Conservation (phyloP, 1,140 invertebrate species). For the Drosophila equinoxialis region DNA sequence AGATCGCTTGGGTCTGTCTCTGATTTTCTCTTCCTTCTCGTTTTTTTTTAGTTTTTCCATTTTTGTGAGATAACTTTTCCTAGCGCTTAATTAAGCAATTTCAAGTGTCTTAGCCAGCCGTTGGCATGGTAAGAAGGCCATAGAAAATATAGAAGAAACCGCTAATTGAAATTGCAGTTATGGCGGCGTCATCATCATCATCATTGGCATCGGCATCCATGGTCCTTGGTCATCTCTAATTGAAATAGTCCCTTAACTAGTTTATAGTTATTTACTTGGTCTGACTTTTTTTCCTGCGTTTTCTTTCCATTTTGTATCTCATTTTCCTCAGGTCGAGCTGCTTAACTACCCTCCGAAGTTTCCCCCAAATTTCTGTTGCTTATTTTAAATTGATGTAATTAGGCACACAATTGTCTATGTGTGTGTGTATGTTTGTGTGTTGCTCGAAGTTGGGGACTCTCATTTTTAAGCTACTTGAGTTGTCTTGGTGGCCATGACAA, state of each 20-base stretch:
- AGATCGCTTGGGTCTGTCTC: background rate
- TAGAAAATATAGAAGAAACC: conserved; percentile 71
- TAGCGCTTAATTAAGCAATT: conserved; percentile 77
- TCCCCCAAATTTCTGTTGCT: conserved; percentile 8
- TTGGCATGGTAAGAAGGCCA: conserved; percentile 19
- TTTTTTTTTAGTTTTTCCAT: conserved; percentile 37
- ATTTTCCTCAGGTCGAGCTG: conserved; percentile 40
- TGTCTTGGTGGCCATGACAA: conserved; percentile 40
- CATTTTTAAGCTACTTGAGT: conserved; percentile 40
- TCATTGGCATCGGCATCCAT: conserved; percentile 30
- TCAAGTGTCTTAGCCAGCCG: conserved; percentile 49
- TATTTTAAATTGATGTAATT: conserved; percentile 68
- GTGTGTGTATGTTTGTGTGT: background rate
- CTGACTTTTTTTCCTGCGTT: conserved; percentile 41
- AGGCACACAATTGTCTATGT: conserved; percentile 63
- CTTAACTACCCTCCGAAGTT: conserved; percentile 34
- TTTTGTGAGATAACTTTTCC: conserved; percentile 71
- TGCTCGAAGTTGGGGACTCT: background rate
- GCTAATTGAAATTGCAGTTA: conserved; percentile 80
- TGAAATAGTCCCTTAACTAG: conserved; percentile 77
- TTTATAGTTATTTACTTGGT: conserved; percentile 76
- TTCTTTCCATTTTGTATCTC: conserved; percentile 17
- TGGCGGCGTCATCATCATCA: conserved; percentile 35
- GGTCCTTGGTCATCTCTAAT: conserved; percentile 60
- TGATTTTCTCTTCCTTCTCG: conserved; percentile 1